These are phyloP conservation scores for Temnothorax unifasciatus DNA, from an alignment of 2,888 invertebrate genomes.

Conservation along the genomic window DNA sequence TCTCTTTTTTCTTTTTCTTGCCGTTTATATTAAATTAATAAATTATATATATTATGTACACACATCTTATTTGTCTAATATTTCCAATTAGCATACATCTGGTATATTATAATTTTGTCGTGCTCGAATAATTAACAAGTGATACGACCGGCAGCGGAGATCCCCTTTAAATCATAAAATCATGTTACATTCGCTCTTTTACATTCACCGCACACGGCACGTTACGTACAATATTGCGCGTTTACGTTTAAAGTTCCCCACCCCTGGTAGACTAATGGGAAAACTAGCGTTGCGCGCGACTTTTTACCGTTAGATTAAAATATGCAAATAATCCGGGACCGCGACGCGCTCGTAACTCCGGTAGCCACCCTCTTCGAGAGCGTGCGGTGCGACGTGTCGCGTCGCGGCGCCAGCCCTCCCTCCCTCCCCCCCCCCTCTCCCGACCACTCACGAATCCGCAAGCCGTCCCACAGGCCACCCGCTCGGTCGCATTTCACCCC, in stretches of 20 bases:
- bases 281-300: constrained; percentile 73
- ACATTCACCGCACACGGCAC: constrained; percentile 23
- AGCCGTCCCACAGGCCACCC: constrained; percentile 53
- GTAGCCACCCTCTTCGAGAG: constrained; percentile 21
- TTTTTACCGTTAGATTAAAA: constrained; percentile 83
- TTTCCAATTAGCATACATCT: not conserved
- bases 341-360: constrained; percentile 70
- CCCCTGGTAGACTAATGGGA: constrained; percentile 72
- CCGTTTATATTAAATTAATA: not conserved
- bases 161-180: constrained; percentile 17
- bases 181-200: constrained; percentile 9
- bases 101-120: not conserved
- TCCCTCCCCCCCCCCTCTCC: not conserved
- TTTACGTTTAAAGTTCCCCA: constrained; percentile 49
- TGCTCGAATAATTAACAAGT: constrained; percentile 3
- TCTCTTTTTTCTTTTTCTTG: not conserved
- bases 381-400: constrained; percentile 41
- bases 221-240: constrained; percentile 37
- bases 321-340: constrained; percentile 81
- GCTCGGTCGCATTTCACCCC: constrained; percentile 27
- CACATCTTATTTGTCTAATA: not conserved
- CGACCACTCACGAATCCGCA: constrained; percentile 69
- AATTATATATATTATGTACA: no score
- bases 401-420: constrained; percentile 48
- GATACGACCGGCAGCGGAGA: not conserved